These are phyloP conservation scores for Sesamia inferens DNA, from an alignment of 2,888 invertebrate species.

Conservation along the genomic window DNA sequence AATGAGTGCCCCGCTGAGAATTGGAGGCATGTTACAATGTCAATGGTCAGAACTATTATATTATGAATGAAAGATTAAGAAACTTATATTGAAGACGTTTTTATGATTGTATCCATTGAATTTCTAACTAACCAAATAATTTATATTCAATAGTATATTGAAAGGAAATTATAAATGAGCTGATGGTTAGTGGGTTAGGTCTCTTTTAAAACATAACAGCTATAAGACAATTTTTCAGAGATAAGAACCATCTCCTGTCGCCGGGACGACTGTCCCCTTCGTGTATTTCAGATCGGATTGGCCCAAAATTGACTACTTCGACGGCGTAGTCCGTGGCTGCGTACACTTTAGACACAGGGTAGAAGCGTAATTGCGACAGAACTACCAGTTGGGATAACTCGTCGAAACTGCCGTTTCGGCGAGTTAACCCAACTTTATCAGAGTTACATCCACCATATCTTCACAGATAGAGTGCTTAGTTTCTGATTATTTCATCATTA, in stretches of 20 bases:
- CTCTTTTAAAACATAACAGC: background rate
- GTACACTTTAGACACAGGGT: background rate
- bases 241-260: background rate
- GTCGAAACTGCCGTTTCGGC: no score
- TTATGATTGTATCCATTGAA: slow-evolving; percentile 11
- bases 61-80: slow-evolving; percentile 24
- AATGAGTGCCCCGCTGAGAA: slow-evolving; percentile 55
- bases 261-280: background rate
- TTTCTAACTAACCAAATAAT: background rate
- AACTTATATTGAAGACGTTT: slow-evolving; percentile 15
- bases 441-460: background rate
- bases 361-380: background rate
- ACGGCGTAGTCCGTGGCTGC: background rate
- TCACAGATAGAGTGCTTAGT: background rate
- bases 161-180: background rate
- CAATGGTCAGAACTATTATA: slow-evolving; percentile 23
- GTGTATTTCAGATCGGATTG: background rate
- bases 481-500: background rate
- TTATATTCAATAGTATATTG: background rate
- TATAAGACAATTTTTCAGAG: background rate
- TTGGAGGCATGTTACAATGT: slow-evolving; percentile 22
- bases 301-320: background rate
- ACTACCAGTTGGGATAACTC: no score
- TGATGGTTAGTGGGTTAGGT: background rate
- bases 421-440: background rate